These are phyloP conservation scores for Drosophila anomelani DNA, from an alignment of 2,888 invertebrate species.

Conservation along the genomic window DNA sequence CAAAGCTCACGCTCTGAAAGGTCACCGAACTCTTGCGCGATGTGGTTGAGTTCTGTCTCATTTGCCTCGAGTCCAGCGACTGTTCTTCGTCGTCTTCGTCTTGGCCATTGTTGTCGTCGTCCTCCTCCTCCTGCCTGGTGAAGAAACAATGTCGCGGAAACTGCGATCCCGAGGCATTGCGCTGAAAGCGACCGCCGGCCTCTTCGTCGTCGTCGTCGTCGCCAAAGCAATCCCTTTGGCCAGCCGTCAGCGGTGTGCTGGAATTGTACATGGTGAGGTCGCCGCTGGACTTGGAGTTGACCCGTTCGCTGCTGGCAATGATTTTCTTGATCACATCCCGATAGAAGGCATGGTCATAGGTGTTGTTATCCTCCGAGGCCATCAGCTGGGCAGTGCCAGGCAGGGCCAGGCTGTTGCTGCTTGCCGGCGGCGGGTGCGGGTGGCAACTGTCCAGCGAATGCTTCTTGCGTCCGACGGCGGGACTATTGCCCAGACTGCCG, in stretches of 20 bases:
- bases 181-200: conserved; percentile 73
- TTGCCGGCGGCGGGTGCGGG: conserved; percentile 22
- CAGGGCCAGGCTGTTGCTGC: conserved; percentile 30
- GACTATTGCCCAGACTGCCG: conserved; percentile 80
- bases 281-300: conserved; percentile 84
- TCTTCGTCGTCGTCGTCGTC: conserved; percentile 27
- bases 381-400: conserved; percentile 6
- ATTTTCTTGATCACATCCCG: conserved; percentile 80
- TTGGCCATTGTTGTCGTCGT: conserved; percentile 23
- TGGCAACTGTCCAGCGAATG: conserved; percentile 82
- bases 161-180: conserved; percentile 84
- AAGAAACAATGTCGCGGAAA: conserved; percentile 84
- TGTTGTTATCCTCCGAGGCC: conserved; percentile 73
- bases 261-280: conserved; percentile 84
- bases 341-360: conserved; percentile 84
- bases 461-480: conserved; percentile 82
- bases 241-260: conserved; percentile 62
- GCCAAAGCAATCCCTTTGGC: conserved; percentile 18
- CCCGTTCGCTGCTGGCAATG: conserved; percentile 79
- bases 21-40: conserved; percentile 84
- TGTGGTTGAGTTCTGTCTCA: conserved; percentile 63
- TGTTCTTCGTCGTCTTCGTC: conserved; percentile 51
- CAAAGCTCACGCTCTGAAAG: conserved; percentile 69
- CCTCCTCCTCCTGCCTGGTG: conserved; percentile 65
- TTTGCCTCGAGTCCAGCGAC: conserved; percentile 37